Evolutionary conservation across 1,140 invertebrate species (phyloP), one percentile per base, ranked within the genome.

Genomic region (Piezodorus guildinii): DNA sequence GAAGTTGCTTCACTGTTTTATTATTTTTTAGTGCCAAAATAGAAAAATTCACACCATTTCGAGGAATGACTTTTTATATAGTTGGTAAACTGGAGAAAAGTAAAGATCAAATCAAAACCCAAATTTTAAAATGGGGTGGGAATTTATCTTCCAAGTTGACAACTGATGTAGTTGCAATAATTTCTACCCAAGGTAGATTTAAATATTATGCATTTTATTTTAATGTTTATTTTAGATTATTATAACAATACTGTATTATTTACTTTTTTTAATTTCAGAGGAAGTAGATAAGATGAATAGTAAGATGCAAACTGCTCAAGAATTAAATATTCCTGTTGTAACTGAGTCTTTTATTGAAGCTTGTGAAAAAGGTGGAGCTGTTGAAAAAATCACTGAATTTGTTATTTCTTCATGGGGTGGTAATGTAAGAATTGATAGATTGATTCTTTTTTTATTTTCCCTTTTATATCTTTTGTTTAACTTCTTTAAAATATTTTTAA

Each of bases 61-160:
- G 86, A 69, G 83, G 89, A 66, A 82, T 94, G 73, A 82, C 85
- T 70, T 91, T 95, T 76, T 82, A 85, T n/a, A 72, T 91, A 23
- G 73, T 84, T 64, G 87, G 87, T 3, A 81, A 81, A 65, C 74
- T 80, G 3, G 74, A 74, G 67, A 79, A 76, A 34, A 69, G 73
- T 14, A 87, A 86, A 71, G 80, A 83, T 2, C 76, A 79, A 3
- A 62, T 91, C 0, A 90, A 85, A 68, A 80, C 78, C 25, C 77
- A 81, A 64, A 87, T 95, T 62, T 72, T 80, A 46, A 80, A 81
- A 30, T 72, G 94, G 9, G 93, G 93, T 6, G 94, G 91, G 10
- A 81, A 80, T 65, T 80, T 91, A 3, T 76, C 78, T 0, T 78
- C 75, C 8, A 86, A 86, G 73, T 75, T 91, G 23, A 76, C 80